A percentile compares a stretch with the other conserved stretches of the same genome.
Evolutionary conservation across 1,140 invertebrate genomes (phyloP).

Genomic region (Maconellicoccus hirsutus): DNA sequence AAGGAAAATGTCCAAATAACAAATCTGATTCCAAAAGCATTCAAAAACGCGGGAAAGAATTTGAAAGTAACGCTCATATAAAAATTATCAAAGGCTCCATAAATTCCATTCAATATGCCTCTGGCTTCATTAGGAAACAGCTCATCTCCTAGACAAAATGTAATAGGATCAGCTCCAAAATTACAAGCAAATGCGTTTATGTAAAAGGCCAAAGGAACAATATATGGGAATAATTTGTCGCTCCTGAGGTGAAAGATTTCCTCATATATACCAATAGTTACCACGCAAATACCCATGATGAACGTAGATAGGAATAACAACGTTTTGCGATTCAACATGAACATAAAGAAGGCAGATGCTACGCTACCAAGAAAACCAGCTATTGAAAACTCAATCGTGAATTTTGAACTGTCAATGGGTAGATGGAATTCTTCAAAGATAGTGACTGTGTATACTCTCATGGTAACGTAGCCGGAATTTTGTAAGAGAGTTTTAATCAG

Average conservation of each 20-base stretch:
- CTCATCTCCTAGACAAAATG: slow-evolving; percentile 34
- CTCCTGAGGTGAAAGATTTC: background rate
- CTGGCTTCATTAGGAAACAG: slow-evolving; percentile 39
- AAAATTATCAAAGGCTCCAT: slow-evolving; percentile 37
- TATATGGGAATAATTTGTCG: background rate
- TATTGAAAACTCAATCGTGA: no score
- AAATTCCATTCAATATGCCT: slow-evolving; percentile 38
- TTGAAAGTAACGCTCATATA: background rate
- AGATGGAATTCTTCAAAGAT: no score
- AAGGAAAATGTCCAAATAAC: slow-evolving; percentile 32
- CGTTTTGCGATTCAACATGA: no score
- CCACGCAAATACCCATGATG: slow-evolving; percentile 7
- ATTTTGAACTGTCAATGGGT: no score
- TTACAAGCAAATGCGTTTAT: slow-evolving; percentile 36
- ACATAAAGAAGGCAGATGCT: no score
- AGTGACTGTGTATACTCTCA: no score
- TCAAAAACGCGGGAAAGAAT: slow-evolving; percentile 28
- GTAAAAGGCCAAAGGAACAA: background rate
- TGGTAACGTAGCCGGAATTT: no score
- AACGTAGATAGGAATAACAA: background rate
- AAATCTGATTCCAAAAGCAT: slow-evolving; percentile 38
- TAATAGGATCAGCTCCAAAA: slow-evolving; percentile 35
- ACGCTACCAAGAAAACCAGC: no score
- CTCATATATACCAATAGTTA: background rate
- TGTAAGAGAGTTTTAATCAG: no score